Evolutionary conservation across 2,888 invertebrate species (phyloP), one percentile per base, ranked within the genome.

Genomic region (Anthoptus insignis): DNA sequence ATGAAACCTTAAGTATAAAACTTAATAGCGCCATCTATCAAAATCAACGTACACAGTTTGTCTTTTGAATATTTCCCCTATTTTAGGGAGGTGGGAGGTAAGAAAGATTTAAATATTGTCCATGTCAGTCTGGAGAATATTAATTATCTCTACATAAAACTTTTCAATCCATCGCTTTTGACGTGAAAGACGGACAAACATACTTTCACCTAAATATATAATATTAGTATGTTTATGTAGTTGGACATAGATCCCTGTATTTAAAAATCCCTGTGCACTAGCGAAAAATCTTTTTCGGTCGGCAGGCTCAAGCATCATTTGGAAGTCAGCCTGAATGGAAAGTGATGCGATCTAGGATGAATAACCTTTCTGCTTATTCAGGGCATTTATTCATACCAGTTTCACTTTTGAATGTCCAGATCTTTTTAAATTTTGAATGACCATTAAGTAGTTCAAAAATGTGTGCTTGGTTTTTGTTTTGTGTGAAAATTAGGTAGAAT

Each of bases 401-500:
- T 42, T 42, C 42, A 19, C 42, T 65, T 65, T 59, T 61, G 64
- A 60, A 50, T 9, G 42, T 53, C 57, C 58, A 67, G 64, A 65
- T 50, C 54, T 64, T 47, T 47, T 24, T n/a, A 24, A 8, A 24
- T 24, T 47, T 47, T 47, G 24, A 47, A 24, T 47, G 24, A 7
- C n/a, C 42, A 11, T 19, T 42, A 19, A 42, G 11, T 42, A 42
- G 42, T 42, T 42, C 19, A 42, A 19, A 19, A 39, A 39, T 39
- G 14, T 39, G 14, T 39, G 14, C 37, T 14, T 39, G 29, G 29
- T 2, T 42, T 42, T 19, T 7, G n/a, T 39, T 39, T 8, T 19
- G 19, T 3, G 42, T 19, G 19, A 42, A 42, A 42, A 42, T 8
- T 42, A n/a, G n/a, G n/a, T n/a, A n/a, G n/a, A n/a, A n/a, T n/a